Evolutionary conservation across 2,113 vertebrate genomes (phyloP).

Genomic region (Tupaia chinensis): DNA sequence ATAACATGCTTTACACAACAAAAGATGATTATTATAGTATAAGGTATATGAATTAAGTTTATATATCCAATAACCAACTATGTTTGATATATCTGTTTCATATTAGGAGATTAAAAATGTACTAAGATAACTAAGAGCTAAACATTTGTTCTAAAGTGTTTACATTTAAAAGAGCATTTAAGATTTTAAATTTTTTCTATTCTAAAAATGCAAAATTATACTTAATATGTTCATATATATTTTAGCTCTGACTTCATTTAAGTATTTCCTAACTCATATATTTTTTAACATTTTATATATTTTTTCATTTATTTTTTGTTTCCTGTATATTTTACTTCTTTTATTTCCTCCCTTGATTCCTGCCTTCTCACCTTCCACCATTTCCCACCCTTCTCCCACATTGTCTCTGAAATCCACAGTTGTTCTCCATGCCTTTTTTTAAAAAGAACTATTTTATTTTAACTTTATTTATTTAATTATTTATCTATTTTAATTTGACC

Average conservation of each 20-base stretch:
- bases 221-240: neutral
- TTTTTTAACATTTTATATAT: no score
- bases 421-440: no score
- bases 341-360: no score
- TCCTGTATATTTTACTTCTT: no score
- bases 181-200: neutral
- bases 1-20: neutral
- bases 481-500: no score
- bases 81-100: neutral
- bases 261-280: neutral
- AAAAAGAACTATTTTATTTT: no score
- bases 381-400: no score
- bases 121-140: neutral
- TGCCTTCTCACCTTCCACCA: no score
- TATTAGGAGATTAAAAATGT: neutral
- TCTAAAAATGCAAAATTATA: constrained; percentile 9
- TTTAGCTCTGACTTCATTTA: neutral
- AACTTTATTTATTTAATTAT: no score
- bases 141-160: neutral
- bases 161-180: constrained; percentile 1
- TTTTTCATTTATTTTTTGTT: no score
- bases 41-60: neutral
- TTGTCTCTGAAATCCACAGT: no score
- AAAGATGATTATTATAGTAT: neutral
- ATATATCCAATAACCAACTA: neutral